Percentiles rank a stretch among this genome's conserved stretches.
Evolutionary conservation across 1,140 invertebrate species (phyloP).

Genomic region (Drosophila kohkoa): DNA sequence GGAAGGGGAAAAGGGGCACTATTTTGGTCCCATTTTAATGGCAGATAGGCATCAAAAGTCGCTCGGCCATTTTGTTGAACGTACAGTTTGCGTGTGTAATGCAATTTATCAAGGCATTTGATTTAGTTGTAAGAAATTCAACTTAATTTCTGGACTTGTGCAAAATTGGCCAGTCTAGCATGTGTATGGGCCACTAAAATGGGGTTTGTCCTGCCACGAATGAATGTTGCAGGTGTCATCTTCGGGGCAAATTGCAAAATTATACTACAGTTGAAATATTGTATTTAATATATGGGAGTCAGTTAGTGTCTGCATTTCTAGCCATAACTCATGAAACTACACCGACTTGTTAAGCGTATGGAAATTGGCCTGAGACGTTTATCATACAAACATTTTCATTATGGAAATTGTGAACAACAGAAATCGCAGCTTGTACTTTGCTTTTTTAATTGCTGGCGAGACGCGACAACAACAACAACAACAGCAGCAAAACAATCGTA

Average conservation of each 20-base stretch:
- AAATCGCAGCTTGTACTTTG: not conserved
- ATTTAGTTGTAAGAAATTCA: slow-evolving; percentile 78
- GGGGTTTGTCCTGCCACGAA: not conserved
- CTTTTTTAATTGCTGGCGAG: slow-evolving; percentile 62
- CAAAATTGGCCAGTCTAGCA: slow-evolving; percentile 11
- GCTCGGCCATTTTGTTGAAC: slow-evolving; percentile 73
- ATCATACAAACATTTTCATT: not conserved
- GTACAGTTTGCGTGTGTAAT: slow-evolving; percentile 70
- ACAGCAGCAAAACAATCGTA: not conserved
- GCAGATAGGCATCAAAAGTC: slow-evolving; percentile 68
- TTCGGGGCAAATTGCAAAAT: not conserved
- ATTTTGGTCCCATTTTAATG: slow-evolving; percentile 69
- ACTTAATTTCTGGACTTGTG: slow-evolving; percentile 48
- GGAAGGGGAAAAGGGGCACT: not conserved
- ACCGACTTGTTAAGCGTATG: not conserved
- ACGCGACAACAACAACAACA: slow-evolving; percentile 40
- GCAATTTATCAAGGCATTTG: slow-evolving; percentile 80
- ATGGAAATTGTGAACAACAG: slow-evolving; percentile 10
- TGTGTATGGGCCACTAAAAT: not conserved
- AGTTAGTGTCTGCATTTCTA: not conserved
- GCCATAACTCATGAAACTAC: not conserved
- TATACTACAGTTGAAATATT: not conserved
- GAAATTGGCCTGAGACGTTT: not conserved
- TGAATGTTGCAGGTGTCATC: slow-evolving; percentile 13
- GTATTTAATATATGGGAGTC: not conserved